phyloP scores from a whole-genome alignment of 2,113 vertebrate genomes.

The Tinamus guttatus region DNA sequence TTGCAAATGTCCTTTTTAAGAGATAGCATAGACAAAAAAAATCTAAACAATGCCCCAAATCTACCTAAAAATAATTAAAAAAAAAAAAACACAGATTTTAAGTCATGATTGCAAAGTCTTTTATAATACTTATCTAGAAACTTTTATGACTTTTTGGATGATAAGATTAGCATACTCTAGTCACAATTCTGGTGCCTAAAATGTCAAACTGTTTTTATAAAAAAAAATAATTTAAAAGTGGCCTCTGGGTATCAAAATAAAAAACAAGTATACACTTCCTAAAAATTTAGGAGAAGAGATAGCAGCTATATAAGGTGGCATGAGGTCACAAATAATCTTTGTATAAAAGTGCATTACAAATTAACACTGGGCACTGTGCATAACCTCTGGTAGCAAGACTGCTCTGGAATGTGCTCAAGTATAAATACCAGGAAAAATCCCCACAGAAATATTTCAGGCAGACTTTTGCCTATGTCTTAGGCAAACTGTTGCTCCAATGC shows the following conservation, averaged over 20 bases:
- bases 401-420: neutral
- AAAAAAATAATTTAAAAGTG: neutral
- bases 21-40: neutral
- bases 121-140: neutral
- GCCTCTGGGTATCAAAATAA: neutral
- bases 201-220: neutral
- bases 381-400: neutral
- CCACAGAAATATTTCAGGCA: neutral
- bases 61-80: neutral
- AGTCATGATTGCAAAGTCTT: neutral
- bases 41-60: neutral
- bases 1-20: neutral
- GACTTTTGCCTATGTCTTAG: neutral
- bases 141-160: neutral
- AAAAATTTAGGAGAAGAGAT: neutral
- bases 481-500: neutral
- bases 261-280: neutral
- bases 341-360: neutral
- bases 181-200: neutral
- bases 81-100: neutral
- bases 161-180: neutral
- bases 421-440: neutral
- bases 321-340: neutral
- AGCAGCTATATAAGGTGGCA: neutral
- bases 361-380: neutral